Percentiles rank a stretch among this genome's conserved stretches.
phyloP scores from a whole-genome alignment of 37 sponge, comb jelly and placozoan species.

The Tethya wilhelma region DNA sequence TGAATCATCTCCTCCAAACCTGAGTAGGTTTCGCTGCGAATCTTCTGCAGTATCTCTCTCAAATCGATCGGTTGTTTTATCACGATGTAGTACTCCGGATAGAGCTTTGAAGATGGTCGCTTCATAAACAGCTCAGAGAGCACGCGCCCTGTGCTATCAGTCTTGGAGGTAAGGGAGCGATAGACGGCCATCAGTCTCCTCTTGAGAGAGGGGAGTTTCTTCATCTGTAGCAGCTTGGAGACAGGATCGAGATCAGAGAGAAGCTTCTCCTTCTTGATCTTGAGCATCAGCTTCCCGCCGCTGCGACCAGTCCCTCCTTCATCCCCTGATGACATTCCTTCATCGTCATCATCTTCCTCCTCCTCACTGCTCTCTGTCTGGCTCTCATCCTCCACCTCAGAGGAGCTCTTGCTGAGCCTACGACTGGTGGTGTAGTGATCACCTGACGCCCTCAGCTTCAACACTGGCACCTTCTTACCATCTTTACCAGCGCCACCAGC shows the following conservation, averaged over 20 bases:
- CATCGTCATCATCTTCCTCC: conserved; percentile 2
- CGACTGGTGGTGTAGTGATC: neutral
- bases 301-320: neutral
- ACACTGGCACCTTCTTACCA: no score
- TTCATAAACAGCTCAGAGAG: conserved; percentile 68
- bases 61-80: conserved; percentile 82
- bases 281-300: conserved; percentile 5
- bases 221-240: conserved; percentile 22
- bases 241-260: neutral
- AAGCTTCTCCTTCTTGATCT: conserved; percentile 23
- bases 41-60: conserved; percentile 62
- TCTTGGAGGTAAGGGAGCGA: conserved; percentile 21
- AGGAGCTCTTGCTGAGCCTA: neutral
- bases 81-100: conserved; percentile 83
- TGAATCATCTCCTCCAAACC: conserved; percentile 53
- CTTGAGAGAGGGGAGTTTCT: conserved; percentile 45
- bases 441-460: no score
- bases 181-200: conserved; percentile 47
- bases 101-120: conserved; percentile 67
- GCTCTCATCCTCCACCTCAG: neutral
- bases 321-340: neutral
- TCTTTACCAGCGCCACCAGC: no score
- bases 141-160: conserved; percentile 51
- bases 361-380: conserved; percentile 39
- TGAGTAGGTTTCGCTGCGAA: conserved; percentile 35